Percentiles rank a stretch among this genome's conserved stretches.
These are phyloP conservation scores for Neofelis nebulosa DNA, from an alignment of 2,113 vertebrate species.

Conservation along the genomic window DNA sequence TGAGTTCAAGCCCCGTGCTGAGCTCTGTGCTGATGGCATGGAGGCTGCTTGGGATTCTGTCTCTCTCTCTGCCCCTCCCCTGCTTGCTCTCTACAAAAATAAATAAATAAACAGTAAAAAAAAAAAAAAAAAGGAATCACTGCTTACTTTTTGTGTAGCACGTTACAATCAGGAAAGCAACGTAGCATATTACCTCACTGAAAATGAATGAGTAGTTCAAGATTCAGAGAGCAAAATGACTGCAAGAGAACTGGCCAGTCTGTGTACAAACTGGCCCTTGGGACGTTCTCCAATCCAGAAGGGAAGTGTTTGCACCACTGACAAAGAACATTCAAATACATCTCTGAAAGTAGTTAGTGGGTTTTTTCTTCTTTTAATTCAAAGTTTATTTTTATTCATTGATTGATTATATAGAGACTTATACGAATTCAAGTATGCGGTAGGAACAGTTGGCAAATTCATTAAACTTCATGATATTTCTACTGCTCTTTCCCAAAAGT, in stretches of 20 bases:
- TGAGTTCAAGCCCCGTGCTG: too few relatives aligned
- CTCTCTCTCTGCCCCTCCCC: too few relatives aligned
- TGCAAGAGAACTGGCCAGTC: neutral
- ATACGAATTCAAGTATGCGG: neutral
- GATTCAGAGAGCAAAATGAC: neutral
- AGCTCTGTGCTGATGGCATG: too few relatives aligned
- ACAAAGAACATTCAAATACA: neutral
- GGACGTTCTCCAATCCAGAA: neutral
- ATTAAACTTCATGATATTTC: neutral
- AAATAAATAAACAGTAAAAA: too few relatives aligned
- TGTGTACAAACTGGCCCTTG: neutral
- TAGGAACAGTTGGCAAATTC: neutral
- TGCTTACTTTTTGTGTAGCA: neutral
- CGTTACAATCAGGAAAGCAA: neutral
- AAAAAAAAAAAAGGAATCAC: too few relatives aligned
- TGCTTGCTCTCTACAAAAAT: too few relatives aligned
- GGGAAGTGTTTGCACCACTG: neutral
- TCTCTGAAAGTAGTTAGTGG: neutral
- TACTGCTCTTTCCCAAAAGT: conserved; percentile 24
- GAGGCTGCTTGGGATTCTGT: too few relatives aligned
- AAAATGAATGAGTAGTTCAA: conserved; percentile 9
- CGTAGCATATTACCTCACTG: neutral
- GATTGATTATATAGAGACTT: neutral
- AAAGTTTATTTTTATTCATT: neutral
- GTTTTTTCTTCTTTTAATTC: conserved; percentile 1